These are phyloP conservation scores for Cheilosia grossa DNA, from an alignment of 2,888 invertebrate genomes.

Conservation along the genomic window DNA sequence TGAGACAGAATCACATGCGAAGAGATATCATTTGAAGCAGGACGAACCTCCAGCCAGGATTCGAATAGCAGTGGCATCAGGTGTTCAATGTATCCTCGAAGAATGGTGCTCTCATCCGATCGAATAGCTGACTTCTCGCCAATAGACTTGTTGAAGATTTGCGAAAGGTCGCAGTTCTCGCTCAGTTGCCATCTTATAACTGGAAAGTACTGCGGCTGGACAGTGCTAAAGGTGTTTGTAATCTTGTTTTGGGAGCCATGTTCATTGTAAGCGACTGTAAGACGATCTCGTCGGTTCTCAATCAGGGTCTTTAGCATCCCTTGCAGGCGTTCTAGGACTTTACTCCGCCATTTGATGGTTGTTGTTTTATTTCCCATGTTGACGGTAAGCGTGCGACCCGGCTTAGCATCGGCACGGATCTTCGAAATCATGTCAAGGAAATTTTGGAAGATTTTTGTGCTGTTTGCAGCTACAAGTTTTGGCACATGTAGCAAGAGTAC, in stretches of 20 bases:
- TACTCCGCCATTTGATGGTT: constrained; percentile 90
- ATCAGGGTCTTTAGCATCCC: constrained; percentile 84
- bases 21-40: constrained; percentile 79
- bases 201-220: constrained; percentile 76
- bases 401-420: constrained; percentile 86
- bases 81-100: constrained; percentile 87
- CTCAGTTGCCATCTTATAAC: constrained; percentile 77
- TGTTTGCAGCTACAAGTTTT: constrained; percentile 86
- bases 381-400: constrained; percentile 88
- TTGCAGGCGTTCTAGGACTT: constrained; percentile 89
- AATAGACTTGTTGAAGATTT: constrained; percentile 83
- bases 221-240: constrained; percentile 72
- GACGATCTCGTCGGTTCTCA: constrained; percentile 74
- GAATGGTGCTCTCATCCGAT: constrained; percentile 83
- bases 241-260: constrained; percentile 78
- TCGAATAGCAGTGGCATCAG: constrained; percentile 91
- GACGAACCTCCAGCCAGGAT: constrained; percentile 92
- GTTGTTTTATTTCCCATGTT: constrained; percentile 89
- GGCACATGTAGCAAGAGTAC: constrained; percentile 88
- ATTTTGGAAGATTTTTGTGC: constrained; percentile 89
- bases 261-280: constrained; percentile 4
- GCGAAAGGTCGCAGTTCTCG: constrained; percentile 82
- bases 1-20: constrained; percentile 83
- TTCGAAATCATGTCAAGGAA: constrained; percentile 94
- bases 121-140: constrained; percentile 77